Base-by-base conservation (phyloP, 2,113 vertebrate genomes). In the Amphilophus citrinellus region DNA sequence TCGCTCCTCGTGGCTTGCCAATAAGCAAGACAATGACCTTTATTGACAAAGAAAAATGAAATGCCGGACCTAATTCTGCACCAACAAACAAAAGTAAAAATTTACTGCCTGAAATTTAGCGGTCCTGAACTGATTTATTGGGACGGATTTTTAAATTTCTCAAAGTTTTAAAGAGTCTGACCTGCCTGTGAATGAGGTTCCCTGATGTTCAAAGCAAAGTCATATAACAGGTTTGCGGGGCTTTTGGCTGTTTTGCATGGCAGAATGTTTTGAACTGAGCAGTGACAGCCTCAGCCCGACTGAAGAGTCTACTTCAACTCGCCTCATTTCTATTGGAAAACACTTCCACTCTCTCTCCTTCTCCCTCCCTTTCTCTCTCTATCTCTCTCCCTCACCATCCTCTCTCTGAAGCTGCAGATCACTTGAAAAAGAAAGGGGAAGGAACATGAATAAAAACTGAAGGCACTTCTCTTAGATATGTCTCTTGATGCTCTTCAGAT, bases 361-460 rank as follows among this genome's bases (percentile, higher is more conserved):
- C 80, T 77, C 78, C 18, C 76, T 81, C 68, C 27, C 58, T 57
- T 63, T 84, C 76, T 77, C 76, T 73, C 32, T 35, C 8, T 50
- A 8, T 77, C 58, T 56, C 42, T 63, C 87, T 83, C 30, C 9
- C 71, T 84, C 82, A 30, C 82, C 62, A 66, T 80, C 57, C 86
- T 81, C 90, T 68, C 91, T 92, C 84, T 93, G 90, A 92, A 90
- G 93, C 91, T 80, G 82, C 93, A 89, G 88, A 93, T 93, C 88
- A 94, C 90, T 88, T 92, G 88, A 88, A 93, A 90, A 90, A 87
- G 85, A 91, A 92, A 88, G 62, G 77, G 91, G 89, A 94, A 93
- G 84, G 89, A 92, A 91, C 90, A 94, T 95, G 91, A 95, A 95
- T 95, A 96, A 96, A 94, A 94, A 92, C 91, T 93, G 91, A 95